phyloP scores from a whole-genome alignment of 2,113 vertebrate genomes.

The Dromaius novaehollandiae region DNA sequence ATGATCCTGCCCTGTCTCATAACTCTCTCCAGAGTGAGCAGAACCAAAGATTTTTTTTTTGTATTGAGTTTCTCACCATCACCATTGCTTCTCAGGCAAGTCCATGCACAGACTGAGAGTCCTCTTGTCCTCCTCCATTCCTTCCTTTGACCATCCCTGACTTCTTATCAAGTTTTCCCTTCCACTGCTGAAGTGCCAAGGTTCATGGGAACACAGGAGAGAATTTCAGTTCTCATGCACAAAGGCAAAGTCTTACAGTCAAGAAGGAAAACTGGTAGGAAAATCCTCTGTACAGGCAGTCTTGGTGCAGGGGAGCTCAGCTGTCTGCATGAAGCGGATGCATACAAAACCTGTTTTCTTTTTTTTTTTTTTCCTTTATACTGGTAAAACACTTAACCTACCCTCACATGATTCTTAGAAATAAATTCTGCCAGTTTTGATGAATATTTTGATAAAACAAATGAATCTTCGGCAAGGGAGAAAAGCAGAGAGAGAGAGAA shows the following conservation, averaged over 20 bases:
- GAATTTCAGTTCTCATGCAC: neutral
- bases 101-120: too few species aligned
- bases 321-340: neutral
- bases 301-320: neutral
- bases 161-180: neutral
- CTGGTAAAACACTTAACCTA: neutral
- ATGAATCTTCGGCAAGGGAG: neutral
- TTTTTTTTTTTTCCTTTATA: neutral
- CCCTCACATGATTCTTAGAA: neutral
- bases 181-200: neutral
- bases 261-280: neutral
- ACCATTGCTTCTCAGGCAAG: too few species aligned
- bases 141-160: neutral
- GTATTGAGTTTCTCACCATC: neutral
- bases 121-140: neutral
- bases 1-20: neutral
- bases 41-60: neutral
- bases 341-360: neutral
- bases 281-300: neutral
- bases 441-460: neutral
- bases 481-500: neutral
- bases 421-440: neutral
- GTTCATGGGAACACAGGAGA: neutral
- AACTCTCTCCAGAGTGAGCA: neutral
- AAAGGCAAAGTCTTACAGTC: neutral